A percentile compares a stretch with the other conserved stretches of the same genome.
Evolutionary conservation across 2,113 vertebrate species (phyloP).

Genomic region (Calyptomena viridis): DNA sequence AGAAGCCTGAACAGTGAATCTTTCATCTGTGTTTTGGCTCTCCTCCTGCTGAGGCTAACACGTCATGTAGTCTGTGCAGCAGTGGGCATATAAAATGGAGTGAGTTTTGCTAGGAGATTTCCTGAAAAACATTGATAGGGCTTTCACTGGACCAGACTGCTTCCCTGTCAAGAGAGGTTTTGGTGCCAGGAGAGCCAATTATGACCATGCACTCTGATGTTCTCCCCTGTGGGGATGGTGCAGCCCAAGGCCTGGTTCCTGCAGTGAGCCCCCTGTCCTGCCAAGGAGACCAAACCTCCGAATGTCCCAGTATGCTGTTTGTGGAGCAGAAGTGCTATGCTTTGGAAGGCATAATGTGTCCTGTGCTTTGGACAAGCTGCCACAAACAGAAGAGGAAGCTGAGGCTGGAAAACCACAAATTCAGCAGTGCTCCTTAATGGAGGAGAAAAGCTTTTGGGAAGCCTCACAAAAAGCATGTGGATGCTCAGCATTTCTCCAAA

Average conservation of each 20-base stretch:
- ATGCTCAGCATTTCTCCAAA: not conserved
- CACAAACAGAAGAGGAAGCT: not conserved
- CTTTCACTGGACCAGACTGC: not conserved
- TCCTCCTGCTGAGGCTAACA: not conserved
- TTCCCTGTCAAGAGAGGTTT: not conserved
- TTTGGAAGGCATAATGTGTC: not conserved
- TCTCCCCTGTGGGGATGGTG: fast-evolving
- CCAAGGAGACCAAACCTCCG: not conserved
- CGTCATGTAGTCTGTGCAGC: not conserved
- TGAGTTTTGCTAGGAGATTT: not conserved
- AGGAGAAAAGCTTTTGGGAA: not conserved
- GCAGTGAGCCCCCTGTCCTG: not conserved
- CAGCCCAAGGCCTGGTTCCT: not conserved
- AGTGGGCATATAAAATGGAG: not conserved
- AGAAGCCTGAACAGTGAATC: not conserved
- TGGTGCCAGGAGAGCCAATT: not conserved
- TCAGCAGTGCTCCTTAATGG: not conserved
- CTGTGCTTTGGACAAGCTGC: not conserved
- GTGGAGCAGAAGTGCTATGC: not conserved
- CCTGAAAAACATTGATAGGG: not conserved
- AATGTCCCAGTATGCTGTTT: not conserved
- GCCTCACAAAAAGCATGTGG: fast-evolving
- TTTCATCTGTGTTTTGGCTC: not conserved
- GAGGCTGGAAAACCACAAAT: not conserved
- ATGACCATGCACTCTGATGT: fast-evolving